These are phyloP conservation scores for Morpho achilles DNA, from an alignment of 2,888 invertebrate species.

Conservation along the genomic window DNA sequence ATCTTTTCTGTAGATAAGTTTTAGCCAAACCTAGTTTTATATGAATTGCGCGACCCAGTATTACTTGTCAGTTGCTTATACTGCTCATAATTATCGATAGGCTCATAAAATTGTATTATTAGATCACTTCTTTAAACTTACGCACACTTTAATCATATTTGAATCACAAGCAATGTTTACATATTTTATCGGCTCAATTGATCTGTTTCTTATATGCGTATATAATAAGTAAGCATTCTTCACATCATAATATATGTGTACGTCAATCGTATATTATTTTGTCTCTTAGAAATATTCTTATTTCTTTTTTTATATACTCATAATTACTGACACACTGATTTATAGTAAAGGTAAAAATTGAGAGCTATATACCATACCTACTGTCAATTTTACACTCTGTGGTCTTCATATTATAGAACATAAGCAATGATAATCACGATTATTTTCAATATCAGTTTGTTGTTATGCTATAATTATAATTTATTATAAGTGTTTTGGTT, in stretches of 20 bases:
- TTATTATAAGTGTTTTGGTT: too few relatives aligned
- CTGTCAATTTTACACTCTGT: slow-evolving; percentile 25
- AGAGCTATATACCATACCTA: slow-evolving; percentile 16
- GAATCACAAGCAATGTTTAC: slow-evolving; percentile 23
- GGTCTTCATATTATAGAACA: slow-evolving; percentile 19
- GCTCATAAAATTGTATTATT: slow-evolving; percentile 19
- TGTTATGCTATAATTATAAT: too few relatives aligned
- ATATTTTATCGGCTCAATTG: slow-evolving; percentile 19
- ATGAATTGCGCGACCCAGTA: slow-evolving; percentile 50
- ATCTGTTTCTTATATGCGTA: slow-evolving; percentile 14
- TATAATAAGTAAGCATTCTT: too few relatives aligned
- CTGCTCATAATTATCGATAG: slow-evolving; percentile 27
- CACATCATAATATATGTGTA: too few relatives aligned
- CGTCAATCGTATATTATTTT: too few relatives aligned
- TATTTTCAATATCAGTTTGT: slow-evolving; percentile 9
- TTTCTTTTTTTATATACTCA: too few relatives aligned
- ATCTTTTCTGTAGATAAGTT: too few relatives aligned
- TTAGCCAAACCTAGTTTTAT: background rate
- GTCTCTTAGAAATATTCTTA: too few relatives aligned
- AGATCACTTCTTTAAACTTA: slow-evolving; percentile 12
- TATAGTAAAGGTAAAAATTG: slow-evolving; percentile 1
- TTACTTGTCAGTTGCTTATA: slow-evolving; percentile 46
- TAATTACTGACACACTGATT: slow-evolving; percentile 3
- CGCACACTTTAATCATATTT: slow-evolving; percentile 27
- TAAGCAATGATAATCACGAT: slow-evolving; percentile 7